Base-by-base conservation (phyloP, 2,113 vertebrate genomes). In the Podarcis cretensis region DNA sequence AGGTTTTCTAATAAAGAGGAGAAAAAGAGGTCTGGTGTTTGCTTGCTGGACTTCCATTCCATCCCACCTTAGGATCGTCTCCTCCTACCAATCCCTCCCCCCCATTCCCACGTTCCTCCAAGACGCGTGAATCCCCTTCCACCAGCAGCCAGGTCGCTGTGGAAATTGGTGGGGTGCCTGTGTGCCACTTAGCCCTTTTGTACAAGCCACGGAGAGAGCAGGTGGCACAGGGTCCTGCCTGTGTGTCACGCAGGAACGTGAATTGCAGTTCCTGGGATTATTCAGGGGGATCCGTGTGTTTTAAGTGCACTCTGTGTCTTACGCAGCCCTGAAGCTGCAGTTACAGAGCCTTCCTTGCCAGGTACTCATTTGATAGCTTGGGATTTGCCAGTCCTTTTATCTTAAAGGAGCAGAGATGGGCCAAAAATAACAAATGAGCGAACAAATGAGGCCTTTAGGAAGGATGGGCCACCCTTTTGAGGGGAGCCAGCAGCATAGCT, bases 371-470 rank as follows among this genome's bases (percentile, higher is more conserved):
- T 7, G 3, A 66, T 37, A 37, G 10, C 74, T 30, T 48, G 27
- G 54, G 54, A 25, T 59, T 25, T 3, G 40, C 8, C 1, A n/a
- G 13, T 2, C 37, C 66, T 80, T 73, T 27, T 40, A 85, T 80
- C 21, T 79, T 20, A 14, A 18, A 84, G 71, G 68, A n/a, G 66
- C 32, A 35, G 20, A 23, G 1, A 71, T 2, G 43, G 21, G 25
- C 48, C 54, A 77, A 69, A 71, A 32, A 57, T 5, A 54, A 76
- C 63, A 37, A 20, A n/a, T 1, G 16, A 37, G 14, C 10, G 37
- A 78, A 84, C 74, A 89, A 84, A 37, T 0, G 65, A 40, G 76
- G 48, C 87, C 57, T 78, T 89, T 27, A 89, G 75, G 54, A 12
- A 5, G 7, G 8, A 18, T 3, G 3, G 18, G 2, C 37, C 37